Base-by-base conservation (phyloP, 2,797 vertebrate species). In the Neoniphon sammara region DNA sequence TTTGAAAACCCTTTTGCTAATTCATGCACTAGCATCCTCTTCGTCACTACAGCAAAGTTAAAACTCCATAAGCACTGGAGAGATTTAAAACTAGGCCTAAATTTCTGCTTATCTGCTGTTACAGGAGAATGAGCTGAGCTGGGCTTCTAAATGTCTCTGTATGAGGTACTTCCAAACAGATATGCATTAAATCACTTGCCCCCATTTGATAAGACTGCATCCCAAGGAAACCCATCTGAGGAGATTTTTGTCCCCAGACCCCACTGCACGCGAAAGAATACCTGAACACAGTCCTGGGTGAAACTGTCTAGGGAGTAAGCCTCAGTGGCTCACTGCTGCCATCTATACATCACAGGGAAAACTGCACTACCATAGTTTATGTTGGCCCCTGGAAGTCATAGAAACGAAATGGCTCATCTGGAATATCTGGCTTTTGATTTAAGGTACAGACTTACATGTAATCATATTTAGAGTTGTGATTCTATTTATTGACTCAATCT, bases 311-410 rank as follows among this genome's bases (percentile, higher is more conserved):
- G 52, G 56, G 67, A 76, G 1, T 65, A 47, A 21, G 76, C 71
- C 90, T 94, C 73, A 66, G 86, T 67, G 87, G 95, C 94, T 83
- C 95, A 95, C 91, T 96, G 95, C 95, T 96, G 96, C 97, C 97
- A 96, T 93, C 96, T 97, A 94, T 89, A 77, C 91, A 87, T 66
- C 73, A 73, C 42, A 66, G 34, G 39, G 57, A 25, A 70, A 90
- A 90, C 79, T 91, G 36, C 89, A 88, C 12, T 52, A 25, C 15
- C 61, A 17, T 8, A 27, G 64, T 75, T 83, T 34, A 52, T 70
- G 72, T 75, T 81, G 70, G 73, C 85, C 73, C 42, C 66, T 70
- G 54, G 25, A 2, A 21, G 66, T 65, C 77, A 58, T 36, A 56
- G 0, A 21, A 73, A 64, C 66, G 62, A 58, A 70, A 77, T 72